Percentiles rank a stretch among this genome's conserved stretches.
phyloP scores from a whole-genome alignment of 2,113 vertebrate species.

The Nasalis larvatus region DNA sequence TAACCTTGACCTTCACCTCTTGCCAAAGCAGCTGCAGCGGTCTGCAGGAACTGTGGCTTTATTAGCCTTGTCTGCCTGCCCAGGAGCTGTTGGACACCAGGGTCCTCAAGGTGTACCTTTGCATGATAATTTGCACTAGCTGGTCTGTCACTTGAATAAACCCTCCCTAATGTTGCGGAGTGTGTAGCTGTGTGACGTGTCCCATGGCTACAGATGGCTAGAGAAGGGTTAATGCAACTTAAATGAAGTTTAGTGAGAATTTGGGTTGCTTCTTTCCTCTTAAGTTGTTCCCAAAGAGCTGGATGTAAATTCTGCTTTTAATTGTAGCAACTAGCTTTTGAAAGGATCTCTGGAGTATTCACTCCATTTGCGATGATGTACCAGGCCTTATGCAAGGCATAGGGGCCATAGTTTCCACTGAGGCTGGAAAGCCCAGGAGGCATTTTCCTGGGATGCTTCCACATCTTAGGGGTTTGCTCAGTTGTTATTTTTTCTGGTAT shows the following conservation, averaged over 20 bases:
- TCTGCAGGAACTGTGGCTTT: not conserved
- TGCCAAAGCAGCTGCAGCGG: not conserved
- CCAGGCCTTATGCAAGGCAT: not conserved
- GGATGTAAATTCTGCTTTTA: not conserved
- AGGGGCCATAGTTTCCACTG: not conserved
- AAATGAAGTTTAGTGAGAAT: not conserved
- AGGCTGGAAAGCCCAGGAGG: not conserved
- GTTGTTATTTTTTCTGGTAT: not conserved
- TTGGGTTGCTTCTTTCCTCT: not conserved
- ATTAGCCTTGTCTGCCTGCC: not conserved
- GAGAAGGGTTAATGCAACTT: not conserved
- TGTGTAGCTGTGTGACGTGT: not conserved
- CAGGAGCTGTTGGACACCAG: fast-evolving
- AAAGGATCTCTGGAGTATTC: not conserved
- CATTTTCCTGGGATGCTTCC: not conserved
- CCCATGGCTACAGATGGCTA: not conserved
- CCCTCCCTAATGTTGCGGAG: not conserved
- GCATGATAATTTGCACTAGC: not conserved
- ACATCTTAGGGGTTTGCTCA: not conserved
- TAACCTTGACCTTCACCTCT: not conserved
- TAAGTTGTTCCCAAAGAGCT: not conserved
- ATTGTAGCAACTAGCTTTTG: not conserved
- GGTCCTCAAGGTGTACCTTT: not conserved
- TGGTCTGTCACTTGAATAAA: not conserved
- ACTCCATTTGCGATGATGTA: not conserved